These are phyloP conservation scores for Ophioninae sp. DNA, from an alignment of 2,888 invertebrate species.

Conservation along the genomic window DNA sequence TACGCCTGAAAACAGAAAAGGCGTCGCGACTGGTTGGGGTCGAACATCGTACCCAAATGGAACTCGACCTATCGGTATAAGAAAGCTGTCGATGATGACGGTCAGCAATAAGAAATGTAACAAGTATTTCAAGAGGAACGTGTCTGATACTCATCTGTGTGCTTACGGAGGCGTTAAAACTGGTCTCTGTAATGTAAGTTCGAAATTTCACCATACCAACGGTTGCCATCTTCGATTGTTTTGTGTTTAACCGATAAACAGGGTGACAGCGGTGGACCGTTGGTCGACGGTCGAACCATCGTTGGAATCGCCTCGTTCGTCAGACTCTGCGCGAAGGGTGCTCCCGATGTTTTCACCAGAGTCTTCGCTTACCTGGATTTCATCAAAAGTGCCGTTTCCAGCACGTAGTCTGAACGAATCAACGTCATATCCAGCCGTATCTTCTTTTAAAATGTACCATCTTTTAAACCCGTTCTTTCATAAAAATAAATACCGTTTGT, in stretches of 20 bases:
- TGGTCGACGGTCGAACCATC: slow-evolving; percentile 21
- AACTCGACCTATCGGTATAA: slow-evolving; percentile 25
- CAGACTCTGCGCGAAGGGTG: slow-evolving; percentile 46
- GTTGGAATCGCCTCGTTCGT: slow-evolving; percentile 60
- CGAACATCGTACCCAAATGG: slow-evolving; percentile 36
- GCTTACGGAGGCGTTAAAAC: slow-evolving; percentile 2
- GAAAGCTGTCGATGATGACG: slow-evolving; percentile 29
- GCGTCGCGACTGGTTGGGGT: slow-evolving; percentile 52
- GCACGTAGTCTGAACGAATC: not conserved
- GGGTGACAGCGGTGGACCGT: slow-evolving; percentile 65
- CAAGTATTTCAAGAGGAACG: not conserved
- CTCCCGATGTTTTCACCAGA: slow-evolving; percentile 60
- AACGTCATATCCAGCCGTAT: not conserved
- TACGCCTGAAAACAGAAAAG: slow-evolving; percentile 5
- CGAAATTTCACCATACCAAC: not conserved
- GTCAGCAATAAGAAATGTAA: slow-evolving; percentile 31
- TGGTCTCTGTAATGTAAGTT: slow-evolving; percentile 53
- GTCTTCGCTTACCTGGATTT: slow-evolving; percentile 55
- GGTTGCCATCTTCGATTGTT: not conserved
- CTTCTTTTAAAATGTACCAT: not conserved
- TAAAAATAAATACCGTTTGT: too few species aligned
- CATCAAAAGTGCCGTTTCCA: slow-evolving; percentile 28
- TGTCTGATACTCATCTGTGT: slow-evolving; percentile 36
- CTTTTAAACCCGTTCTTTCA: not conserved
- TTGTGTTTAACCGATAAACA: slow-evolving; percentile 31